phyloP scores from a whole-genome alignment of 1,140 invertebrate genomes.

The Calephelis virginiensis region DNA sequence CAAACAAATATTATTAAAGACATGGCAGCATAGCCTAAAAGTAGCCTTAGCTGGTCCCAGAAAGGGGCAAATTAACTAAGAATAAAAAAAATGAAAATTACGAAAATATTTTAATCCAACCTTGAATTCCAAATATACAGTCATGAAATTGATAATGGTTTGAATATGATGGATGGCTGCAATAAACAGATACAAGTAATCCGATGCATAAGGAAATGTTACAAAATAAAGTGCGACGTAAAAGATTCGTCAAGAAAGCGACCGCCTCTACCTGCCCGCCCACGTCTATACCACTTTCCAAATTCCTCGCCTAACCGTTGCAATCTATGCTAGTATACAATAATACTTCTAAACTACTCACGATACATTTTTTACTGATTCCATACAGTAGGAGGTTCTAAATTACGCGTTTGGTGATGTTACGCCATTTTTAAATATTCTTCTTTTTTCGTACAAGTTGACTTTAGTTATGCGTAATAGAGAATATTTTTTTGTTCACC shows the following conservation, averaged over 20 bases:
- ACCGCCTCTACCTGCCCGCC: slow-evolving; percentile 62
- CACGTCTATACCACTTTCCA: slow-evolving; percentile 71
- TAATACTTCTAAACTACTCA: slow-evolving; percentile 8
- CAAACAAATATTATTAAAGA: too few relatives aligned
- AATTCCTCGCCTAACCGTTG: slow-evolving; percentile 67
- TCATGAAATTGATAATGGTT: slow-evolving; percentile 20
- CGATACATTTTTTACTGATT: neutral
- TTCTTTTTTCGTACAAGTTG: too few relatives aligned
- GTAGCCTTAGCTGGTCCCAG: too few relatives aligned
- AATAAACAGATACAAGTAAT: slow-evolving; percentile 39
- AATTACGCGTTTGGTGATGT: too few relatives aligned
- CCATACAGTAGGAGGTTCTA: too few relatives aligned
- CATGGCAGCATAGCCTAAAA: too few relatives aligned
- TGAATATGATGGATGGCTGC: slow-evolving; percentile 29
- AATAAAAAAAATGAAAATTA: neutral
- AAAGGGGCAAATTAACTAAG: too few relatives aligned
- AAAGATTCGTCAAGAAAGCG: slow-evolving; percentile 68
- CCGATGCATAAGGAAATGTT: slow-evolving; percentile 52
- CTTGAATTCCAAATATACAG: slow-evolving; percentile 12
- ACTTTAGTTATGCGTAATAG: too few relatives aligned
- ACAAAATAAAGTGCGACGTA: slow-evolving; percentile 64
- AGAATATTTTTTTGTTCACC: too few relatives aligned
- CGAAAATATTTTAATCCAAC: slow-evolving; percentile 12
- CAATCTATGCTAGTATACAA: slow-evolving; percentile 44
- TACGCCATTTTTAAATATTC: too few relatives aligned